Evolutionary conservation across 2,113 vertebrate species (phyloP).

Genomic region (Scartelaos histophorus): DNA sequence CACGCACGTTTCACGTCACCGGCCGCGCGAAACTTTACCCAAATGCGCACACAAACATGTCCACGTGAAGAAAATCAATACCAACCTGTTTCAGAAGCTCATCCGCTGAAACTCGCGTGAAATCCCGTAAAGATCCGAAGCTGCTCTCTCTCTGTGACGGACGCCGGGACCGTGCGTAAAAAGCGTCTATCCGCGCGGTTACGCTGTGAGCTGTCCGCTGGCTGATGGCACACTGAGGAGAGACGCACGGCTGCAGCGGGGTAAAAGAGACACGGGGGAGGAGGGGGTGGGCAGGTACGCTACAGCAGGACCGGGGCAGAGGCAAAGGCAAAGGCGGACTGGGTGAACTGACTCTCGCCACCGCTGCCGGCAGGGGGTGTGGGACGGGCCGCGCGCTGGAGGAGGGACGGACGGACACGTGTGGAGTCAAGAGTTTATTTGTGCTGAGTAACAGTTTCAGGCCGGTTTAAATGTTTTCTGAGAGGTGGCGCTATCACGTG

Average conservation of each 20-base stretch:
- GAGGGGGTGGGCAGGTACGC: slow-evolving; percentile 60
- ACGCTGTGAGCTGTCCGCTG: slow-evolving; percentile 42
- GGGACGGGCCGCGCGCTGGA: neutral
- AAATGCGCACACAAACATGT: neutral
- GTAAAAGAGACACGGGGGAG: slow-evolving; percentile 15
- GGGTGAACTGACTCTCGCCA: slow-evolving; percentile 60
- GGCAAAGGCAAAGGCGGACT: neutral
- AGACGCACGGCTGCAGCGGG: slow-evolving; percentile 32
- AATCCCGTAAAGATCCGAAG: slow-evolving; percentile 28
- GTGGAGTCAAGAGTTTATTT: neutral
- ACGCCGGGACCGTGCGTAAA: slow-evolving; percentile 43
- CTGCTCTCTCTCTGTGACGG: slow-evolving; percentile 6
- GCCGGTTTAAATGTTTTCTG: neutral
- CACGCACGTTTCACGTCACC: neutral
- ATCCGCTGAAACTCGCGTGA: slow-evolving; percentile 26
- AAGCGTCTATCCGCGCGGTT: slow-evolving; percentile 5
- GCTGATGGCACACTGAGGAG: slow-evolving; percentile 21
- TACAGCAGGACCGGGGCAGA: neutral
- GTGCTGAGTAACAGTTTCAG: neutral
- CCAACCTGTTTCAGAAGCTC: slow-evolving; percentile 55
- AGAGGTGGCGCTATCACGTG: neutral
- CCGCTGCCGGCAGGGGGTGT: slow-evolving; percentile 20
- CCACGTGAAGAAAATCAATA: neutral
- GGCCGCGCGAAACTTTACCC: slow-evolving; percentile 19
- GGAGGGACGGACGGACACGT: slow-evolving; percentile 1